Evolutionary conservation across 2,797 vertebrate genomes (phyloP), one percentile per base, ranked within the genome.

Genomic region (Carapus acus): DNA sequence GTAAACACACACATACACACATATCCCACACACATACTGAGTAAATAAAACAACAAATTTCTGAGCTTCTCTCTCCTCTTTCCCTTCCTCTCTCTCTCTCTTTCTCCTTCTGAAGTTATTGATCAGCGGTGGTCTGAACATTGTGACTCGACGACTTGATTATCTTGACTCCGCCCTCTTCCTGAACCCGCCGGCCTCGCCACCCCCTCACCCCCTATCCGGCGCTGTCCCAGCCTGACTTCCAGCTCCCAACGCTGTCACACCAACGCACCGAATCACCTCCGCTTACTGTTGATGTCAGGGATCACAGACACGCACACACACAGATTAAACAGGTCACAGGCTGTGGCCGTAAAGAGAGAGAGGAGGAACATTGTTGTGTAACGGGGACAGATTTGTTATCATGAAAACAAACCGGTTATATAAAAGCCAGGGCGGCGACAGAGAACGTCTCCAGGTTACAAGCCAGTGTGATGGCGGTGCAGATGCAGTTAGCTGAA

Each of bases 301-400:
- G n/a, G 42, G 6, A 22, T n/a, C 16, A 6, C 36, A 12, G 38
- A 9, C 42, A 23, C n/a, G 40, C 41, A 8, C 6, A 23, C 33
- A 44, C 39, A 40, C 33, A 21, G 13, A 15, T 9, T 18, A 22
- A 49, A 12, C 27, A 18, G 45, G 45, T 48, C 18, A 46, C 2
- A 12, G 31, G 31, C 31, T 11, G 14, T 34, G 0, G n/a, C 6
- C 7, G 2, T 1, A 3, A 15, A 15, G 46, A 48, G 37, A 24
- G 29, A 29, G 17, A 42, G 51, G 48, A 19, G n/a, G 43, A 18
- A 18, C 54, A n/a, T 33, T 58, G 53, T 74, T 67, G 67, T 45
- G 49, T 56, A 72, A 65, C 34, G 3, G 9, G 14, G 2, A 7
- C 14, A 7, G 15, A 23, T 23, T 27, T 22, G 46, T 51, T 54